Evolutionary conservation across 35 echinoderm and acorn worm species (phyloP).

Genomic region (Apostichopus japonicus): DNA sequence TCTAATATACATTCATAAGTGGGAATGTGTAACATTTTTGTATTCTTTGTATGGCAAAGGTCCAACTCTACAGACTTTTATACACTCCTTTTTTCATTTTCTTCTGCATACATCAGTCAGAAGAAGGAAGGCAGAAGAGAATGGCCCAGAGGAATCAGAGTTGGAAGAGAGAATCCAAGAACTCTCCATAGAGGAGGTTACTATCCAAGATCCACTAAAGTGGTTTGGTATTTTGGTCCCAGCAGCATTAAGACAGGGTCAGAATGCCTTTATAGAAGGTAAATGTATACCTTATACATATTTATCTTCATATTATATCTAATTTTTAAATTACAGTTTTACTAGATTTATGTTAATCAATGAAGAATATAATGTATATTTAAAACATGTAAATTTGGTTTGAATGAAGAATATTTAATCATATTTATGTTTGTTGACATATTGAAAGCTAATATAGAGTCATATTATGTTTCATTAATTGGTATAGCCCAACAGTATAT

Average conservation of each 20-base stretch:
- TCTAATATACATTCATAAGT: no score
- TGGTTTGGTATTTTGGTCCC: slow-evolving; percentile 59
- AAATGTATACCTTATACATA: neutral
- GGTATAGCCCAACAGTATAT: no score
- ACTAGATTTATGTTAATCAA: neutral
- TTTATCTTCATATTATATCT: no score
- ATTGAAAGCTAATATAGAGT: no score
- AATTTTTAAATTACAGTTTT: no score
- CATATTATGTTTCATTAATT: no score
- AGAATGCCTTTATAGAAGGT: slow-evolving; percentile 40
- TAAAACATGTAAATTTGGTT: neutral
- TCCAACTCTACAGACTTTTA: neutral
- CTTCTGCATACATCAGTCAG: neutral
- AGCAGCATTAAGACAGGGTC: slow-evolving; percentile 49
- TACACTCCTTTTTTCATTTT: slow-evolving; percentile 7
- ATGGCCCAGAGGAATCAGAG: neutral
- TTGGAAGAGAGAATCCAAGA: slow-evolving; percentile 4
- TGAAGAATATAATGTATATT: neutral
- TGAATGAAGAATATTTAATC: no score
- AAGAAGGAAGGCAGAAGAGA: slow-evolving; percentile 24
- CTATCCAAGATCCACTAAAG: slow-evolving; percentile 25
- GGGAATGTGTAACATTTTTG: no score
- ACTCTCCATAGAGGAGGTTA: neutral
- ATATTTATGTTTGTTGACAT: no score
- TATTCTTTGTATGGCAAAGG: no score